phyloP scores from a whole-genome alignment of 2,888 invertebrate genomes.

The Orthosia gracilis region DNA sequence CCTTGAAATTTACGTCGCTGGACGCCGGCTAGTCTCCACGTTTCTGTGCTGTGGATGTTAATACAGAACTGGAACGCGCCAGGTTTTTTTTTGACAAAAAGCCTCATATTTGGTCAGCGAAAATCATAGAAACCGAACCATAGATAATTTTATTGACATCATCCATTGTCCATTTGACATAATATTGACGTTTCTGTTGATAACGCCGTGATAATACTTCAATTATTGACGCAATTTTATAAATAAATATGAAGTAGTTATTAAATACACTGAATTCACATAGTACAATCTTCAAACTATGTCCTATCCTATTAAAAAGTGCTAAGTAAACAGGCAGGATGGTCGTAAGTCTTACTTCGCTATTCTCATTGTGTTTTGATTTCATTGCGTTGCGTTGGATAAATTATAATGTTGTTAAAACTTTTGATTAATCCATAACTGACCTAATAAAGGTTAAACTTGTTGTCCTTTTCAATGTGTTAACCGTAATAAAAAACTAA shows the following conservation, averaged over 20 bases:
- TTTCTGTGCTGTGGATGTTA: too few relatives aligned
- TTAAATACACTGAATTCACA: slow-evolving; percentile 1
- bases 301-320: slow-evolving; percentile 34
- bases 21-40: too few relatives aligned
- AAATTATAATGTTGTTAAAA: slow-evolving; percentile 40
- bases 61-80: not conserved
- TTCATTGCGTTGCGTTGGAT: slow-evolving; percentile 24
- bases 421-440: slow-evolving; percentile 14
- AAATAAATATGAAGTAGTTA: slow-evolving; percentile 36
- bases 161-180: not conserved
- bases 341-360: slow-evolving; percentile 57
- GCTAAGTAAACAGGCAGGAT: slow-evolving; percentile 48
- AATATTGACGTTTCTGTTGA: slow-evolving; percentile 7
- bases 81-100: not conserved
- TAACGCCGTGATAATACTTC: slow-evolving; percentile 18
- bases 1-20: too few relatives aligned
- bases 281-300: slow-evolving; percentile 30
- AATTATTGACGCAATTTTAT: not conserved
- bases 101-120: not conserved
- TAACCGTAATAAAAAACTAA: not conserved
- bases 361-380: slow-evolving; percentile 22
- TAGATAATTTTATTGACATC: not conserved
- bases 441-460: slow-evolving; percentile 6
- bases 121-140: not conserved
- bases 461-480: slow-evolving; percentile 8